These are phyloP conservation scores for Pristis pectinata DNA, from an alignment of 2,797 vertebrate genomes.

Conservation along the genomic window DNA sequence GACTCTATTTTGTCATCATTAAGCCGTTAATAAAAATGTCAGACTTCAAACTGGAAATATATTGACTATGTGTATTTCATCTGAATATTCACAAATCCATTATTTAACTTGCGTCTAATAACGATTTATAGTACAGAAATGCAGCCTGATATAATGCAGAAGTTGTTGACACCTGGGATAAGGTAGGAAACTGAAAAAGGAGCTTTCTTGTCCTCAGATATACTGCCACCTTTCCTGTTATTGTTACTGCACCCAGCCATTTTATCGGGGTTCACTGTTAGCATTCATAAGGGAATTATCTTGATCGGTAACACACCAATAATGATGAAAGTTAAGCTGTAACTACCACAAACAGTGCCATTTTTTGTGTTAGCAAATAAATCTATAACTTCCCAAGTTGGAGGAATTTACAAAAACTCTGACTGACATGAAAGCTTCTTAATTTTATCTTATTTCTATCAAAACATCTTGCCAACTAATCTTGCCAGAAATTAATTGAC, in stretches of 20 bases:
- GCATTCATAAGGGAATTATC: not conserved
- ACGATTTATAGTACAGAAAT: not conserved
- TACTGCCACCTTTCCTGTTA: not conserved
- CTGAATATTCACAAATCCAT: too few relatives aligned
- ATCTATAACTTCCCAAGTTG: not conserved
- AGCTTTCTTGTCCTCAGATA: conserved; percentile 39
- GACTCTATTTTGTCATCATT: not conserved
- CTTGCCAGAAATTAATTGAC: not conserved
- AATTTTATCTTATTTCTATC: conserved; percentile 42
- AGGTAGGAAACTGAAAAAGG: conserved; percentile 8
- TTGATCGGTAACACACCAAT: not conserved
- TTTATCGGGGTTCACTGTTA: not conserved
- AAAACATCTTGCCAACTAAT: conserved; percentile 40
- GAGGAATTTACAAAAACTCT: not conserved
- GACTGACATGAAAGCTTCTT: not conserved
- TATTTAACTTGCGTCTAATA: not conserved
- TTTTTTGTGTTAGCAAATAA: not conserved
- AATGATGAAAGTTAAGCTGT: not conserved
- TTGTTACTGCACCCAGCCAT: conserved; percentile 39
- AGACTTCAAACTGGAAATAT: not conserved
- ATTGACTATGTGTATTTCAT: too few relatives aligned
- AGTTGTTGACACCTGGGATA: conserved; percentile 19
- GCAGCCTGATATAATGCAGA: not conserved
- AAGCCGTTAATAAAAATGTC: not conserved
- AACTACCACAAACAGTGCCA: not conserved